Base-by-base conservation (phyloP, 2,888 invertebrate species). In the Xestia sexstrigata region DNA sequence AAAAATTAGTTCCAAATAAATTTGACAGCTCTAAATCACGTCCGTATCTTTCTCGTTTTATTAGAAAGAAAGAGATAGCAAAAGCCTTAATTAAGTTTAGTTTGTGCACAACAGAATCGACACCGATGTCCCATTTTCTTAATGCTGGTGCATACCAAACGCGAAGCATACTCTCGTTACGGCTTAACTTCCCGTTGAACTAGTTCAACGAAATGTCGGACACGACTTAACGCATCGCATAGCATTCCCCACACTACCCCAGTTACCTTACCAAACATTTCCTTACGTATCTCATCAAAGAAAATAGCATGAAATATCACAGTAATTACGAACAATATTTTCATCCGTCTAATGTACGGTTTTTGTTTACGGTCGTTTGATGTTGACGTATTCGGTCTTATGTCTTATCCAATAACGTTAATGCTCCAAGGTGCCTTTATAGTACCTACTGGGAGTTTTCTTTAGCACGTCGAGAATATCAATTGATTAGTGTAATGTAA, bases 381-480 rank as follows among this genome's bases (percentile, higher is more conserved):
- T 96, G 95, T 96, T 92, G 87, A 87, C 87, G 94, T 70, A 70
- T 70, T 73, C 42, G 42, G 73, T 42, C 65, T 65, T 65, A 65
- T 42, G n/a, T 92, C 93, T 96, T 95, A 96, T 95, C 96, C 95
- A 96, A 96, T 96, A 95, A 94, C 85, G 93, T 93, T 95, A 95
- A 95, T 95, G 95, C 93, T 81, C 26, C 81, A 78, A 83, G 80
- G 83, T 85, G 84, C 89, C 89, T 86, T 74, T 89, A 85, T 76
- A 74, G 69, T 77, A 52, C 79, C 73, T 42, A 78, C 71, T 42
- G 17, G 42, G 85, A 78, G 87, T 83, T 87, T 89, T 90, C 88
- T 88, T 84, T 81, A 81, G 74, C 85, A 85, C 83, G 88, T 76
- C 74, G 72, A 74, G 88, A 87, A 90, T 88, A 91, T 88, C 88